Base-by-base conservation (phyloP, 2,797 vertebrate genomes). In the Typhlichthys subterraneus region DNA sequence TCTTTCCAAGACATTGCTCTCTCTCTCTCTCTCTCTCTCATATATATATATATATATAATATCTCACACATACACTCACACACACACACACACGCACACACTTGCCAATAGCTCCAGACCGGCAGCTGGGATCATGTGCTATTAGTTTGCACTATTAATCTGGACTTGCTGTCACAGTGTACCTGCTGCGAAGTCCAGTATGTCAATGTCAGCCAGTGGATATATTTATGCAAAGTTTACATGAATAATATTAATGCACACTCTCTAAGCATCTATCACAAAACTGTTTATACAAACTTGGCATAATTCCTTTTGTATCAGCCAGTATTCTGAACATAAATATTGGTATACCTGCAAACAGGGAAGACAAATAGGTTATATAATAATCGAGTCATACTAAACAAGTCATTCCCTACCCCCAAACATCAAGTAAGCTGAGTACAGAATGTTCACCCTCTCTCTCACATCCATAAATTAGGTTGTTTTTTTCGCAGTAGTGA, bases 391-490 rank as follows among this genome's bases (percentile, higher is more conserved):
- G 49, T 23, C 29, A 4, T 15, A 45, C 33, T 14, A 42, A 51
- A 33, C 62, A 60, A 69, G 45, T 54, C 33, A 8, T 5, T 38
- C 33, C 33, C 8, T 3, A 38, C 5, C 33, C 33, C 33, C 7
- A 38, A 38, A 38, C 8, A 38, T 8, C 33, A 38, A 38, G 33
- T 8, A 38, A 38, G 33, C 33, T 6, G 33, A 38, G 33, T 38
- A 38, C 33, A 38, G 33, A 38, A 38, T 53, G 14, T 46, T 67
- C 55, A 8, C 33, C 33, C 33, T 5, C 33, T 71, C 31, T 45
- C 53, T 67, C 7, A 57, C 59, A 72, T 31, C 67, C 52, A 45
- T 55, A 58, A 73, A 80, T 86, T 77, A 76, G 57, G 3, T 6
- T 23, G 3, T 6, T 23, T 73, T 53, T 63, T 47, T 60, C 58